Evolutionary conservation across 2,797 vertebrate genomes (phyloP), one percentile per base, ranked within the genome.

Genomic region (Pseudotriccus pelzelni): DNA sequence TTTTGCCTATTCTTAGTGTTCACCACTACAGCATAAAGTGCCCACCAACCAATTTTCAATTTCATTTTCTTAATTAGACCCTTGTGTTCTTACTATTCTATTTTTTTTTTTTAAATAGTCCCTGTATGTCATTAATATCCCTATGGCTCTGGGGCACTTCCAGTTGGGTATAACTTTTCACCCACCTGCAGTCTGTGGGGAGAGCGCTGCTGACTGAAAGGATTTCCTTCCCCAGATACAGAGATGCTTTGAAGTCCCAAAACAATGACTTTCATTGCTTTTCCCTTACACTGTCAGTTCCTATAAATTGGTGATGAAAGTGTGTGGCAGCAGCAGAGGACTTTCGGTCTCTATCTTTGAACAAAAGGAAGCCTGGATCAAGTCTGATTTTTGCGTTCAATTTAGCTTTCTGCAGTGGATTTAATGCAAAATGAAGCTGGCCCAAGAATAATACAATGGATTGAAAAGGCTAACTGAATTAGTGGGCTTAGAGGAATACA

Each of bases 401-500:
- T 98, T 98, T 98, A 97, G 98, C 98, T 98, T 98, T 98, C 97
- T 97, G 96, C 98, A 97, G 97, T 98, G 98, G 97, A 97, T 98
- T 98, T 98, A 98, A 98, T 98, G 97, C 98, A 98, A 98, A 98
- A 98, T 98, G 98, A 98, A 98, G 98, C 98, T 97, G 97, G 98
- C 97, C 97, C 97, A 97, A 97, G 98, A 98, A 98, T 98, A 98
- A 98, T 98, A 98, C 98, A 98, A 98, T 98, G 97, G 98, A 98
- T 98, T 98, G 98, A 98, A 98, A 98, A 98, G 98, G 98, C 98
- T 98, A 98, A 98, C 98, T 98, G 98, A 98, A 98, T 98, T 98
- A 98, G 98, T 95, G 97, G 97, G 97, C 98, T 98, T 98, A 98
- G 97, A 97, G 98, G 98, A 98, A 98, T 98, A 98, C 97, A 98